phyloP scores from a whole-genome alignment of 2,113 vertebrate species.

The Periophthalmodon schlosseri region DNA sequence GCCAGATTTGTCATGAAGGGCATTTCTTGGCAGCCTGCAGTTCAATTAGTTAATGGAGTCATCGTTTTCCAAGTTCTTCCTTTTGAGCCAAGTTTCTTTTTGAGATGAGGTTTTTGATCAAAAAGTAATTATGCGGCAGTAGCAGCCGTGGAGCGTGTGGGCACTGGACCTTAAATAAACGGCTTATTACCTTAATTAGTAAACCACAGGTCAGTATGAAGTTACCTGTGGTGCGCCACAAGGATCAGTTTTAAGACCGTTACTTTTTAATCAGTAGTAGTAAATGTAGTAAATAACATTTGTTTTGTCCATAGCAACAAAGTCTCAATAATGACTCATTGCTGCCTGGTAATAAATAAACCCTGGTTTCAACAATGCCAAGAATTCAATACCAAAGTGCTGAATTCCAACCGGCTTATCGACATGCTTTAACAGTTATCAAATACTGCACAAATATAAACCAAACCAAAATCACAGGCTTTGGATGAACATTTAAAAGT shows the following conservation, averaged over 20 bases:
- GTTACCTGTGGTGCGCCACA: background rate
- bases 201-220: background rate
- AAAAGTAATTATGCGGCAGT: conserved; percentile 3
- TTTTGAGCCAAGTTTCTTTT: conserved; percentile 5
- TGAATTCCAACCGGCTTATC: no score
- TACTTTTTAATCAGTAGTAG: conserved; percentile 2
- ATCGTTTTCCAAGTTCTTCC: conserved; percentile 1
- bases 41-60: conserved; percentile 46
- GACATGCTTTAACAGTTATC: no score
- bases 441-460: background rate
- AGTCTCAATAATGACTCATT: no score
- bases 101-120: background rate
- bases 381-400: no score
- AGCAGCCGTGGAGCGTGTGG: background rate
- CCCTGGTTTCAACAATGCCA: no score
- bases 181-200: conserved; percentile 4
- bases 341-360: no score
- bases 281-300: background rate
- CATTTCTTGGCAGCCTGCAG: conserved; percentile 35
- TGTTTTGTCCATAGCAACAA: background rate
- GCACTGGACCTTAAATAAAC: background rate
- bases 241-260: conserved; percentile 1
- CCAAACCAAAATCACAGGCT: no score
- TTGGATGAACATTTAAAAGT: no score
- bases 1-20: conserved; percentile 2